A percentile compares a stretch with the other conserved stretches of the same genome.
Conservation (phyloP, 2,797 vertebrate species). For the Gallinago nigripennis region DNA sequence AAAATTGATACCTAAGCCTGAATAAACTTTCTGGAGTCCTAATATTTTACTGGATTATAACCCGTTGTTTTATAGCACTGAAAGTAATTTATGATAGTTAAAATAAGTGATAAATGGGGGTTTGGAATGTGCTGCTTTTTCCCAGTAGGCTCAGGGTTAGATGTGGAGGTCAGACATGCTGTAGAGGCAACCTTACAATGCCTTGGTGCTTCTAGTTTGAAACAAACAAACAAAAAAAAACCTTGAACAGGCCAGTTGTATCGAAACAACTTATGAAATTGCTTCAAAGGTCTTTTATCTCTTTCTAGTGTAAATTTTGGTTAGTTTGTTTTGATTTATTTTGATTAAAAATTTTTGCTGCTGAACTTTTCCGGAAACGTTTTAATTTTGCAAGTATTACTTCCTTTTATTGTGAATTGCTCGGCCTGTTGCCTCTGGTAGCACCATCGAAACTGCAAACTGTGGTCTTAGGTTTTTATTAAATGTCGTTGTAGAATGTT, state of each 20-base stretch:
- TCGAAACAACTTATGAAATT: background rate
- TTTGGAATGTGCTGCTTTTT: constrained; percentile 37
- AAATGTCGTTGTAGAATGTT: background rate
- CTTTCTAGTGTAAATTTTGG: background rate
- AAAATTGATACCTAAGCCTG: constrained; percentile 59
- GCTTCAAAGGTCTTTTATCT: background rate
- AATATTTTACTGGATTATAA: constrained; percentile 62
- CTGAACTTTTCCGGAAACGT: background rate
- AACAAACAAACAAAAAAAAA: background rate
- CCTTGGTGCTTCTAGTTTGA: background rate
- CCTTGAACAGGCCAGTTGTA: background rate
- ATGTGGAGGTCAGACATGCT: constrained; percentile 22
- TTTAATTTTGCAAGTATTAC: background rate
- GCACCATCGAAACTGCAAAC: background rate
- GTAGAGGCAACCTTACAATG: background rate
- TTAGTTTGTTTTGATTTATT: background rate
- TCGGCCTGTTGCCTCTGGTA: background rate
- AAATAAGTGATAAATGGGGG: constrained; percentile 57
- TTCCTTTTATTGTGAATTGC: background rate
- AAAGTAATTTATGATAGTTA: constrained; percentile 63
- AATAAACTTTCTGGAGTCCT: constrained; percentile 59
- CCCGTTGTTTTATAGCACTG: constrained; percentile 57
- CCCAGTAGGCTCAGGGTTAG: constrained; percentile 23
- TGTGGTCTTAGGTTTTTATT: background rate
- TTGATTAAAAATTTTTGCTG: background rate